A percentile compares a stretch with the other conserved stretches of the same genome.
Conservation (phyloP, 1,140 invertebrate species). For the Callitettix versicolor region DNA sequence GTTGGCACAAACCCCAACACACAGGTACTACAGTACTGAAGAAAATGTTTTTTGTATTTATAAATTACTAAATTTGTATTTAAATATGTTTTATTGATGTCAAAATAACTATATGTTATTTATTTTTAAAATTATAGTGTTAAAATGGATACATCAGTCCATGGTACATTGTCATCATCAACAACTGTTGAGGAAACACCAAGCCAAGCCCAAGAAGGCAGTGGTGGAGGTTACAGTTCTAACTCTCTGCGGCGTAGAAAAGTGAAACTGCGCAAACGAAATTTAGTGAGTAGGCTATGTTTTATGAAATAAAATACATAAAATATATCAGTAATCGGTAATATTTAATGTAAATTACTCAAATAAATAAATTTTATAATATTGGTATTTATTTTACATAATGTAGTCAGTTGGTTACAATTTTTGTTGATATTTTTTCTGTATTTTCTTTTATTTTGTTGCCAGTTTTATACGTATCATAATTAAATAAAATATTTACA, state of each 20-base stretch:
- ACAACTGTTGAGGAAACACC: conserved; percentile 49
- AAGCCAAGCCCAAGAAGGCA: conserved; percentile 34
- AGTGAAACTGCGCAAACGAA: conserved; percentile 51
- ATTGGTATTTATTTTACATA: too few relatives aligned
- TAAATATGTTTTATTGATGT: neutral
- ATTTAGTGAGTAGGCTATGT: conserved; percentile 33
- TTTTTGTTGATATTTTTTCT: too few relatives aligned
- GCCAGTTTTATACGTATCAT: too few relatives aligned
- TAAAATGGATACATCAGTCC: conserved; percentile 21
- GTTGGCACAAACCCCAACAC: conserved; percentile 29
- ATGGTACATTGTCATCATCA: conserved; percentile 35
- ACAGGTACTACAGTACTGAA: neutral
- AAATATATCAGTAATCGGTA: too few relatives aligned
- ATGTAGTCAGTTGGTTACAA: too few relatives aligned
- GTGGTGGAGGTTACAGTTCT: conserved; percentile 38
- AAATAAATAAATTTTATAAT: too few relatives aligned
- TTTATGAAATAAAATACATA: too few relatives aligned
- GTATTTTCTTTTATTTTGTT: too few relatives aligned
- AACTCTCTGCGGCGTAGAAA: conserved; percentile 51
- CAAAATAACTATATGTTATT: conserved; percentile 15
- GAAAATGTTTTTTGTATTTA: neutral
- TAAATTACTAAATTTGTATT: neutral
- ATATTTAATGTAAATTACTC: too few relatives aligned
- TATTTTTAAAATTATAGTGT: conserved; percentile 10
- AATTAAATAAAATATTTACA: too few relatives aligned